These are phyloP conservation scores for Molossus molossus DNA, from an alignment of 2,797 vertebrate species.

Conservation along the genomic window DNA sequence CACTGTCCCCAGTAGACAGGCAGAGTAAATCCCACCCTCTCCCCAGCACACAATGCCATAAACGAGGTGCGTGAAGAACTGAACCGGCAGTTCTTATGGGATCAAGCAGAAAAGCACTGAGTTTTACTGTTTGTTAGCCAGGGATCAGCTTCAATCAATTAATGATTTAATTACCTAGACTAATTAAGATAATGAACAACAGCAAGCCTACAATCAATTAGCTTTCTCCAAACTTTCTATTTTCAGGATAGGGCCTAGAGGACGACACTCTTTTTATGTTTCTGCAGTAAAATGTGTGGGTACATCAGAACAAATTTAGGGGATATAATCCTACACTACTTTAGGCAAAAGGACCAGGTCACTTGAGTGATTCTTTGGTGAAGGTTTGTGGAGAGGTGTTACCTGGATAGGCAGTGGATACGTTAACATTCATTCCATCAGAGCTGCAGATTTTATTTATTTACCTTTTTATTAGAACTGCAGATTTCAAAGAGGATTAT, in stretches of 20 bases:
- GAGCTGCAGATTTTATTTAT: slow-evolving; percentile 23
- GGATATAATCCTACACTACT: neutral
- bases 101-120: slow-evolving; percentile 78
- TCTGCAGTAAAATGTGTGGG: neutral
- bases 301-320: neutral
- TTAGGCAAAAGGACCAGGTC: neutral
- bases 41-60: neutral
- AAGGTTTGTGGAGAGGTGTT: neutral
- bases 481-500: neutral
- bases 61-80: slow-evolving; percentile 53
- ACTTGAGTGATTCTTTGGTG: neutral
- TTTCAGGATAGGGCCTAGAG: slow-evolving; percentile 72
- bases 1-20: neutral
- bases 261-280: slow-evolving; percentile 20
- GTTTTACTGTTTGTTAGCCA: slow-evolving; percentile 81
- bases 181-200: slow-evolving; percentile 88
- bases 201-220: slow-evolving; percentile 85
- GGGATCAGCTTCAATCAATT: slow-evolving; percentile 87
- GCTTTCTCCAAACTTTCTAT: slow-evolving; percentile 80
- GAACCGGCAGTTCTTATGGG: slow-evolving; percentile 75
- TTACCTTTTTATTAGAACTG: neutral
- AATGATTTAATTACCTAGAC: slow-evolving; percentile 87
- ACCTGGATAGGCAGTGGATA: neutral
- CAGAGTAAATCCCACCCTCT: neutral
- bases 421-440: neutral